These are phyloP conservation scores for Nycteola revayana DNA, from an alignment of 2,888 invertebrate genomes.

Conservation along the genomic window DNA sequence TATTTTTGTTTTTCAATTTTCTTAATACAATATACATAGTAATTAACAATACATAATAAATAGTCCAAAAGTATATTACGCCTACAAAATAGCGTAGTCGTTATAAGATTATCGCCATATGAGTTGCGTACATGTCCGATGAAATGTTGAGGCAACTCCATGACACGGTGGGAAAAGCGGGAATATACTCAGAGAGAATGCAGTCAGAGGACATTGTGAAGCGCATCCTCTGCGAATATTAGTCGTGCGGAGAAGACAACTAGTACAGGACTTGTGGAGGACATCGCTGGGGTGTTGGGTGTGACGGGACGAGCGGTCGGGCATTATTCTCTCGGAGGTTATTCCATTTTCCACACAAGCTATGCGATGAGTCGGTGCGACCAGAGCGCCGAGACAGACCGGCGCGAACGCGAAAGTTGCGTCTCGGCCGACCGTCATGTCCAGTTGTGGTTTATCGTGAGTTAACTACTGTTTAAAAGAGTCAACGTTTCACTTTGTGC, in stretches of 20 bases:
- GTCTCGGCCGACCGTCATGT: constrained; percentile 12
- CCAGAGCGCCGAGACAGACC: constrained; percentile 16
- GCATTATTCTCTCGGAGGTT: constrained; percentile 35
- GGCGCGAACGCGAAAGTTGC: constrained; percentile 16
- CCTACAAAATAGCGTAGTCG: constrained; percentile 82
- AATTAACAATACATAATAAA: constrained; percentile 83
- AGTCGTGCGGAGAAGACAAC: too few relatives aligned
- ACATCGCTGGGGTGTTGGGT: too few relatives aligned
- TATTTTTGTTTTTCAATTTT: constrained; percentile 78
- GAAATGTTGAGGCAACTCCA: constrained; percentile 71
- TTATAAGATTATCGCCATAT: constrained; percentile 80
- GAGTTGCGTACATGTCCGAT: constrained; percentile 69
- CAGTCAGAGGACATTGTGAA: constrained; percentile 21
- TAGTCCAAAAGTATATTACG: constrained; percentile 83
- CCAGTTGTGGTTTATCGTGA: constrained; percentile 23
- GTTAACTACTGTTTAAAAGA: constrained; percentile 35
- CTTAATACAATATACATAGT: constrained; percentile 83
- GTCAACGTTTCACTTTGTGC: constrained; percentile 57
- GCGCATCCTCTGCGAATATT: constrained; percentile 16
- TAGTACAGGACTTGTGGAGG: too few relatives aligned
- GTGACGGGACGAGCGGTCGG: not conserved
- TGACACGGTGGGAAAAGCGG: constrained; percentile 63
- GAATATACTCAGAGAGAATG: constrained; percentile 61
- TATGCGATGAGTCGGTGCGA: constrained; percentile 24
- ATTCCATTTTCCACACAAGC: constrained; percentile 46